Conservation (phyloP, 2,113 vertebrate species). For the Aegotheles bennettii region DNA sequence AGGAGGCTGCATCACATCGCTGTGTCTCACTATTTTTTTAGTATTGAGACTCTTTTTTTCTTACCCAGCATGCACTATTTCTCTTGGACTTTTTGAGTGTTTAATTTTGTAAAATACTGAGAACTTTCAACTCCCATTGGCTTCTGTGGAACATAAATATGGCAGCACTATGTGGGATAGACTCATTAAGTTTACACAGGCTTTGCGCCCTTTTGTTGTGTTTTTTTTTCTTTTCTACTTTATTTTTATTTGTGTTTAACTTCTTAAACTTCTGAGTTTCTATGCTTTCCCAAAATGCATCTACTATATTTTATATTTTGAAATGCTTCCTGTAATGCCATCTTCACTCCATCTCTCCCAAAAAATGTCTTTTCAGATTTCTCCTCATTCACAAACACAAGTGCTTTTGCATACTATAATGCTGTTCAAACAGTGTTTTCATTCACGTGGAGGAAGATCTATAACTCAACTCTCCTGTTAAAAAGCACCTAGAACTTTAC, state of each 20-base stretch:
- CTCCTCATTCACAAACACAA: not conserved
- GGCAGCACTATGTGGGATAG: not conserved
- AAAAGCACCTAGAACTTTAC: not conserved
- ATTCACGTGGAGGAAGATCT: not conserved
- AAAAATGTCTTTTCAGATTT: not conserved
- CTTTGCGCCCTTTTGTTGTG: not conserved
- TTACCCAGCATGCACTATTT: not conserved
- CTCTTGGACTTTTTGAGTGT: not conserved
- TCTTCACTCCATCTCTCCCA: not conserved
- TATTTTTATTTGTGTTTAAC: not conserved
- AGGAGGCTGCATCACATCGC: not conserved
- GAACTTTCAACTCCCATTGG: not conserved
- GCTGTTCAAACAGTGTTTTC: not conserved
- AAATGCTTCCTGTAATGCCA: not conserved
- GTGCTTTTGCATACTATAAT: not conserved
- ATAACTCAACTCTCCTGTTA: accelerated
- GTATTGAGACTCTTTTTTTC: not conserved
- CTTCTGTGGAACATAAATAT: not conserved
- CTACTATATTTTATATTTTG: not conserved
- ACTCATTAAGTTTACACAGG: not conserved
- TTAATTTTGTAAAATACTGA: not conserved
- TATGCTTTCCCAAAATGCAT: not conserved
- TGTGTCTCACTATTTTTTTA: not conserved
- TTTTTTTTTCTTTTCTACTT: not conserved
- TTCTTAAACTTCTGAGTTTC: not conserved